A percentile compares a stretch with the other conserved stretches of the same genome.
These are phyloP conservation scores for Nephrotoma appendiculata DNA, from an alignment of 2,888 invertebrate species.

Conservation along the genomic window DNA sequence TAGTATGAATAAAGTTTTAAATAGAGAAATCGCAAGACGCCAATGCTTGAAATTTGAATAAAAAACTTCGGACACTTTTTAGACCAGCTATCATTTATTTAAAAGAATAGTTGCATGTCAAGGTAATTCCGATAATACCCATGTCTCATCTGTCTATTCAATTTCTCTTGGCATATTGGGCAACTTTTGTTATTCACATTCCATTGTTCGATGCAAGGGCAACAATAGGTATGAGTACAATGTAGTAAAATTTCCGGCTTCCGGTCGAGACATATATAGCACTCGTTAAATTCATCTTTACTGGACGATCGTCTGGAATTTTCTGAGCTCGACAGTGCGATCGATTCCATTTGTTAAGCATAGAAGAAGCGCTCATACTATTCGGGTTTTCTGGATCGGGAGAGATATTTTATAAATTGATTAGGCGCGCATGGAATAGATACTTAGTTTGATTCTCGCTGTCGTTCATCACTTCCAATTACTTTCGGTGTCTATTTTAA, in stretches of 20 bases:
- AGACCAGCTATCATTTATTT: too few relatives aligned
- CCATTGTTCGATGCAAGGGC: too few relatives aligned
- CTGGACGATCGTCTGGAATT: constrained; percentile 17
- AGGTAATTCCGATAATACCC: constrained; percentile 50
- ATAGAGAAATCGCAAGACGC: too few relatives aligned
- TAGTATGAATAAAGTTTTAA: too few relatives aligned
- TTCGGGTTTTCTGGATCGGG: not conserved
- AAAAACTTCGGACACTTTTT: too few relatives aligned
- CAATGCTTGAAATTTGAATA: too few relatives aligned
- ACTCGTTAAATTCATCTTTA: constrained; percentile 37
- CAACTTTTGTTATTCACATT: constrained; percentile 53
- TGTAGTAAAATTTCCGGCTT: constrained; percentile 51
- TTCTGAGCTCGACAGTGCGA: constrained; percentile 15
- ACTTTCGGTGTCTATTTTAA: constrained; percentile 38
- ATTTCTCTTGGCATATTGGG: constrained; percentile 48
- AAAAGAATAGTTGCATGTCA: too few relatives aligned
- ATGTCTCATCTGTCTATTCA: constrained; percentile 49
- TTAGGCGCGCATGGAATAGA: too few relatives aligned
- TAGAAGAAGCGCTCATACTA: constrained; percentile 27
- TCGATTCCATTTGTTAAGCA: constrained; percentile 24
- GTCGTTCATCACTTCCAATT: constrained; percentile 26
- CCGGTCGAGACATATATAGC: constrained; percentile 58
- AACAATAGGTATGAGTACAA: too few relatives aligned
- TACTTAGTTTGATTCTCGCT: constrained; percentile 20
- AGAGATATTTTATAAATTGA: not conserved